Evolutionary conservation across 2,888 invertebrate species (phyloP).

Genomic region (Ditula angustiorana): DNA sequence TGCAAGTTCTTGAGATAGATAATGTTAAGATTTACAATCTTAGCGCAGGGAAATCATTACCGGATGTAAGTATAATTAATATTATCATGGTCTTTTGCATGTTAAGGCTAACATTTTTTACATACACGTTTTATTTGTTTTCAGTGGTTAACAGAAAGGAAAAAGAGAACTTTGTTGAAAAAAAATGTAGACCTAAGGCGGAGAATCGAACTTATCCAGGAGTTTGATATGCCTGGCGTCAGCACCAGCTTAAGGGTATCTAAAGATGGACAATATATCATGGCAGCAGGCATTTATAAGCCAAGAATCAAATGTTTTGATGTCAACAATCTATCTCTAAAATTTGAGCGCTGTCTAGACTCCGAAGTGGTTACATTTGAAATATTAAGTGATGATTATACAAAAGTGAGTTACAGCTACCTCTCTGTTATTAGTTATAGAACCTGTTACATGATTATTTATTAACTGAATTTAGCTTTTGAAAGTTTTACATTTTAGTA

Average conservation of each 20-base stretch:
- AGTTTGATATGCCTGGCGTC: constrained; percentile 99
- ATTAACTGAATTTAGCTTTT: background rate
- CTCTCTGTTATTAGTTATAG: constrained; percentile 21
- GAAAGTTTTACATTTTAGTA: no score
- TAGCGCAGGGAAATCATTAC: constrained; percentile 97
- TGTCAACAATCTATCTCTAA: constrained; percentile 96
- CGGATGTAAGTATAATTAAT: constrained; percentile 90
- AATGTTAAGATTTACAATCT: constrained; percentile 99
- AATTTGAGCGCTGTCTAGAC: constrained; percentile 99
- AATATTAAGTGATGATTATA: constrained; percentile 97
- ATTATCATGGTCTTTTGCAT: constrained; percentile 16
- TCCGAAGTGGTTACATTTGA: constrained; percentile 98
- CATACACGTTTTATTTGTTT: constrained; percentile 52
- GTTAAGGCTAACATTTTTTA: constrained; percentile 32
- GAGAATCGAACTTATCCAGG: constrained; percentile 98
- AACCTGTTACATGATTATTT: background rate
- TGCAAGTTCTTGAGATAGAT: constrained; percentile 97
- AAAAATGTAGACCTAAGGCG: constrained; percentile 96
- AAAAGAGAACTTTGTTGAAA: constrained; percentile 92
- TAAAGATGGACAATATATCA: constrained; percentile 95
- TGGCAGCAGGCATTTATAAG: constrained; percentile 98
- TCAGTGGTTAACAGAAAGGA: constrained; percentile 95
- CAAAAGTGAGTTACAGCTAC: constrained; percentile 88
- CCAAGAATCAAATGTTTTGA: constrained; percentile 98
- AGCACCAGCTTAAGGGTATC: constrained; percentile 94